Conservation (phyloP, 2,113 vertebrate genomes). For the Indicator maculatus region DNA sequence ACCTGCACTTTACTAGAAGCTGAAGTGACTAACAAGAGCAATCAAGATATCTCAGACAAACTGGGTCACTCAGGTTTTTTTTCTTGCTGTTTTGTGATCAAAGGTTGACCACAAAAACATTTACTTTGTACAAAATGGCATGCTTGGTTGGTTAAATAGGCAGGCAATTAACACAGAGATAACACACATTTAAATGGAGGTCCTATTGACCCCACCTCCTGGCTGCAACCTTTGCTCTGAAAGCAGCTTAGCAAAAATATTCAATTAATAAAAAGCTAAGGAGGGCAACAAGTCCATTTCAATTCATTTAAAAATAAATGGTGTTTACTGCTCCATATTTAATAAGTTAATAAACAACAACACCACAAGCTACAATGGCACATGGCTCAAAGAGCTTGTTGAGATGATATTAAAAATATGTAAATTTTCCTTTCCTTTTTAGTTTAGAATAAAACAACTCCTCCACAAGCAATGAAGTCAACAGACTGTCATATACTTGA, state of each 20-base stretch:
- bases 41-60: conserved; percentile 31
- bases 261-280: conserved; percentile 47
- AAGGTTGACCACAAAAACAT: conserved; percentile 39
- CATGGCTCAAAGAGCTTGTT: neutral
- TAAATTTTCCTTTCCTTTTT: neutral
- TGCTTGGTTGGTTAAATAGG: conserved; percentile 34
- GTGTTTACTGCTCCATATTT: conserved; percentile 40
- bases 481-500: neutral
- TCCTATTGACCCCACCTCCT: conserved; percentile 22
- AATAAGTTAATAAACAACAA: conserved; percentile 43
- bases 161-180: conserved; percentile 55
- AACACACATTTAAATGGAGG: conserved; percentile 41
- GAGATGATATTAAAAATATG: neutral
- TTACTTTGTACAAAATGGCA: conserved; percentile 12
- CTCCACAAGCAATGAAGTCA: neutral
- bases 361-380: neutral
- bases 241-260: conserved; percentile 45
- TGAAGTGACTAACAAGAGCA: conserved; percentile 33
- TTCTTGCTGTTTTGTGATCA: conserved; percentile 31
- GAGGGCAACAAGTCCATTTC: conserved; percentile 36
- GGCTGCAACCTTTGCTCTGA: conserved; percentile 2
- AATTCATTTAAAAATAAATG: conserved; percentile 51
- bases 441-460: neutral
- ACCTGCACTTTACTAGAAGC: conserved; percentile 29
- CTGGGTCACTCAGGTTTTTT: neutral